Base-by-base conservation (phyloP, 2,113 vertebrate genomes). In the Penelope pileata region DNA sequence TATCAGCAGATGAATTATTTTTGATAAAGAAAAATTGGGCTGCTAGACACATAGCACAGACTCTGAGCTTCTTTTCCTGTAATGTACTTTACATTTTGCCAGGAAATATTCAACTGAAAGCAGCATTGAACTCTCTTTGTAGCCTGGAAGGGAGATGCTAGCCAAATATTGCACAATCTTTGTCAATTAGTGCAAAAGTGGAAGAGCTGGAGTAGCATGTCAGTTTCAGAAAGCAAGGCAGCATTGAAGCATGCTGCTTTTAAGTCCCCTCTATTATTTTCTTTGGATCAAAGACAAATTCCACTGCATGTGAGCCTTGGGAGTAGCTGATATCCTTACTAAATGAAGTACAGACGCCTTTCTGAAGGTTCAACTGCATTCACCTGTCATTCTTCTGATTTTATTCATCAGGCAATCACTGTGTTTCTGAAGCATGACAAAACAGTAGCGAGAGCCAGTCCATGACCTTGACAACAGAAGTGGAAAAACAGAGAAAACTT, bases 241-340 rank as follows among this genome's bases (percentile, higher is more conserved):
- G 42, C 51, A 68, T 51, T 83, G 79, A 87, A 62, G 12, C 34
- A 29, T 40, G 45, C 43, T 70, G 48, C 24, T 67, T 91, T 56
- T 69, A 26, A 58, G 66, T 36, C 30, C 19, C 40, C 48, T 83
- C 43, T 47, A 6, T 68, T 93, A 60, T 86, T 77, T 59, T 24
- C 22, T 84, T 91, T 77, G 82, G 9, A 89, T 88, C 45, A 95
- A 89, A 95, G 27, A 74, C 32, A 88, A 79, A 77, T 72, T 92
- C 51, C 12, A 14, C 17, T 64, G 47, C 83, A 68, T 66, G 42
- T 80, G 50, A 91, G 76, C 51, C 72, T 79, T 91, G 63, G 51
- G 50, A 88, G 51, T 9, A 73, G 73, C 38, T 83, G 60, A 66
- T 93, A 83, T 70, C 56, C 64, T 85, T 83, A 42, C 36, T 83